Conservation (phyloP, 1,140 invertebrate species). For the Glossosoma conforme region DNA sequence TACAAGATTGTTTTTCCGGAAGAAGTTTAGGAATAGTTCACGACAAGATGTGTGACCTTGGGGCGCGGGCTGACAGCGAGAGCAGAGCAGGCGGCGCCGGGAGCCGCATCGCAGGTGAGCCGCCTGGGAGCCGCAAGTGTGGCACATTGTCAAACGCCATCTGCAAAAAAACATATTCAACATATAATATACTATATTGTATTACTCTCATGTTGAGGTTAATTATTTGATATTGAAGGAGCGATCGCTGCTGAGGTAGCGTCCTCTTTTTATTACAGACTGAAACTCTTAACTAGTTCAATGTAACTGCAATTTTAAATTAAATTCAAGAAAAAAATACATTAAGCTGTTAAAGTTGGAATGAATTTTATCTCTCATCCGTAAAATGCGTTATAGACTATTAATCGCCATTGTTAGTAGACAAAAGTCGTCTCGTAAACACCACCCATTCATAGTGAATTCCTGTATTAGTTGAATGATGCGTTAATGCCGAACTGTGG, state of each 20-base stretch:
- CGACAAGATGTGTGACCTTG: too few species aligned
- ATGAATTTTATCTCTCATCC: too few species aligned
- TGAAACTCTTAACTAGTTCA: not conserved
- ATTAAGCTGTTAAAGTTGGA: not conserved
- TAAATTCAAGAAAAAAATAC: not conserved
- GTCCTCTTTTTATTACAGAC: not conserved
- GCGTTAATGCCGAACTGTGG: not conserved
- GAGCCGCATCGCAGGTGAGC: constrained; percentile 9
- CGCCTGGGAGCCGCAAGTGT: constrained; percentile 16
- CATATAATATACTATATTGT: not conserved
- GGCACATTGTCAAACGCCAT: constrained; percentile 14
- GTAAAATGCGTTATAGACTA: not conserved
- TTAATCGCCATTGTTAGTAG: too few species aligned
- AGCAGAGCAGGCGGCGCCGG: constrained; percentile 3
- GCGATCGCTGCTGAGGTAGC: not conserved
- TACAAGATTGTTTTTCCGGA: too few species aligned
- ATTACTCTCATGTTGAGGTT: not conserved
- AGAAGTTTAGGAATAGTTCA: too few species aligned
- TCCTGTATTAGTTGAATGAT: too few species aligned
- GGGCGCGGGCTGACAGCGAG: constrained; percentile 8
- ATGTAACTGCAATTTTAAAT: not conserved
- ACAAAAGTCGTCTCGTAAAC: too few species aligned
- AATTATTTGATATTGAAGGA: not conserved
- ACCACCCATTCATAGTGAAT: too few species aligned
- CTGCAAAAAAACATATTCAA: constrained; percentile 8